Conservation (phyloP, 2,888 invertebrate genomes). For the Deilephila porcellus region DNA sequence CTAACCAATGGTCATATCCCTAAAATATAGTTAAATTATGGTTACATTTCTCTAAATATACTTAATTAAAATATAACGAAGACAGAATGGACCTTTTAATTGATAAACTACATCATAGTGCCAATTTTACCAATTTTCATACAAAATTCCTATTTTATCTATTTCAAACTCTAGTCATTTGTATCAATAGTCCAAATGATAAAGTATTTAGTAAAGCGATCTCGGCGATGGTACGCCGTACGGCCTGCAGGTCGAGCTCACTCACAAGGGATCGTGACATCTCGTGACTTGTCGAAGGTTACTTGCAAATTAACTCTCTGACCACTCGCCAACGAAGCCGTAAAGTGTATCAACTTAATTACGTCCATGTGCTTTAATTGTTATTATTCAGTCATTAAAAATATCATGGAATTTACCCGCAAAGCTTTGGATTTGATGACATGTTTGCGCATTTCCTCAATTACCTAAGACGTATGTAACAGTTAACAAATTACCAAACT, state of each 20-base stretch:
- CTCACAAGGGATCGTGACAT: conserved; percentile 32
- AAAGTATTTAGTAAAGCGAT: conserved; percentile 1
- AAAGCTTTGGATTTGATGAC: background rate
- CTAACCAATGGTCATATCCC: too few species aligned
- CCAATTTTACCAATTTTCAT: too few species aligned
- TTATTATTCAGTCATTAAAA: background rate
- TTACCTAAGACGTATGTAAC: too few species aligned
- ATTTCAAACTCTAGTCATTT: too few species aligned
- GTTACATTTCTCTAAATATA: background rate
- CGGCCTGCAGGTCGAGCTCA: conserved; percentile 2
- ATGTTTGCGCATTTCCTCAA: background rate
- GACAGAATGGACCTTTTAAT: background rate
- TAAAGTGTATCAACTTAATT: conserved; percentile 34
- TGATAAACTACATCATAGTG: too few species aligned
- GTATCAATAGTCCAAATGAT: background rate
- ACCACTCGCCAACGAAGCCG: conserved; percentile 39
- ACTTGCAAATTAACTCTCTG: conserved; percentile 58
- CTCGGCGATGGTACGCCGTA: conserved; percentile 19
- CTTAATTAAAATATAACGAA: too few species aligned
- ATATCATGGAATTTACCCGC: background rate
- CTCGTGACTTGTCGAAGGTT: conserved; percentile 67
- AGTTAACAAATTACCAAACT: too few species aligned
- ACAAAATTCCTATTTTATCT: too few species aligned
- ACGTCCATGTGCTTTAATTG: conserved; percentile 6
- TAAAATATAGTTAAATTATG: background rate